These are phyloP conservation scores for Ictidomys tridecemlineatus DNA, from an alignment of 2,113 vertebrate genomes.

Conservation along the genomic window DNA sequence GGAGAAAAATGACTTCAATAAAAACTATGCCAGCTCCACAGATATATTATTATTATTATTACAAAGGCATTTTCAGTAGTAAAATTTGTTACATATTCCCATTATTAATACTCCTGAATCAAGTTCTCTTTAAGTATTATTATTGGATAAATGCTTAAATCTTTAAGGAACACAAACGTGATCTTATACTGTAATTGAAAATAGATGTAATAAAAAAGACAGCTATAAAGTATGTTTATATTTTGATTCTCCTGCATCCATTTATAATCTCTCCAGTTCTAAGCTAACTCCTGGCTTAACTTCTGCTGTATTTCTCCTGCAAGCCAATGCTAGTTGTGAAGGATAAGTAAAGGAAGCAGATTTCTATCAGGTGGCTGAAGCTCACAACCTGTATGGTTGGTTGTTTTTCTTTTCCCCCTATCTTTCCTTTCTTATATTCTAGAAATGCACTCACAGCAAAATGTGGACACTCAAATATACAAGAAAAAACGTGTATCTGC, in stretches of 20 bases:
- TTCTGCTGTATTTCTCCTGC: background rate
- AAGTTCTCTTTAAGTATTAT: conserved; percentile 70
- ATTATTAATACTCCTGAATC: conserved; percentile 78
- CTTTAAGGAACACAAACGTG: conserved; percentile 66
- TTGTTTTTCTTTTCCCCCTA: background rate
- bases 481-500: background rate
- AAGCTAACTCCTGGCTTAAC: background rate
- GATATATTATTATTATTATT: conserved; percentile 81
- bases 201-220: conserved; percentile 50
- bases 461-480: conserved; percentile 43
- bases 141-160: conserved; percentile 74
- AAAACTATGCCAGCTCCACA: conserved; percentile 73
- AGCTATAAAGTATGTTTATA: conserved; percentile 42
- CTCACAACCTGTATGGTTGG: background rate
- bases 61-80: conserved; percentile 71
- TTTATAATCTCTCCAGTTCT: conserved; percentile 28
- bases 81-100: conserved; percentile 71
- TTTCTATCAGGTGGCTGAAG: background rate
- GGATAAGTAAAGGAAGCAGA: background rate
- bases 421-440: background rate
- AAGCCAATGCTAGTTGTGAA: background rate
- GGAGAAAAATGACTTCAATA: conserved; percentile 80
- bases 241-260: background rate
- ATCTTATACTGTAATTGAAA: conserved; percentile 64
- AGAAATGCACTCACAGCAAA: background rate